These are phyloP conservation scores for Anguilla obscura DNA, from an alignment of 2,797 vertebrate species.

Conservation along the genomic window DNA sequence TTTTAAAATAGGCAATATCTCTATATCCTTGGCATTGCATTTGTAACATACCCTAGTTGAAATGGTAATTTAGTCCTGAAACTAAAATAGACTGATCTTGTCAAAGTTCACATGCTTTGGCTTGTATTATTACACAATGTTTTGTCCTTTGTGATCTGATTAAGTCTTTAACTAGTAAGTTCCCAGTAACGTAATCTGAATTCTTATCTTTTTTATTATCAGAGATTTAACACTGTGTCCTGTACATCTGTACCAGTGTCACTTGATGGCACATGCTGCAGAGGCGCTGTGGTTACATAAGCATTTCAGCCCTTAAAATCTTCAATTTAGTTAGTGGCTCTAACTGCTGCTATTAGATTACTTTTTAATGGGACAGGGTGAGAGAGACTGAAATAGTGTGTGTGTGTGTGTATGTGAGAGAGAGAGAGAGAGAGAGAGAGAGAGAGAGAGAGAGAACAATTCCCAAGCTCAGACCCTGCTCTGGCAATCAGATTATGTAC, in stretches of 20 bases:
- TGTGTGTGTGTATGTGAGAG: too few species aligned
- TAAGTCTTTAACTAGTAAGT: background rate
- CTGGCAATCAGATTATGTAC: slow-evolving; percentile 26
- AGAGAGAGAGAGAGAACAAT: background rate
- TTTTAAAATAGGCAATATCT: background rate
- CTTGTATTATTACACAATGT: background rate
- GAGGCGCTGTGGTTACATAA: background rate
- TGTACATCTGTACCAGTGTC: background rate
- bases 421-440: background rate
- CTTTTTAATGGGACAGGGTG: background rate
- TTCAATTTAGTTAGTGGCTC: background rate
- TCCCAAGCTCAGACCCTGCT: slow-evolving; percentile 15
- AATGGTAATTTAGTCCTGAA: background rate
- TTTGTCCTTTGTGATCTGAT: background rate
- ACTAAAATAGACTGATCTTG: background rate
- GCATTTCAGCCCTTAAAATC: slow-evolving; percentile 4
- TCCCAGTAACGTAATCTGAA: background rate
- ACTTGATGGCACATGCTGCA: background rate
- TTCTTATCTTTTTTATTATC: too few species aligned
- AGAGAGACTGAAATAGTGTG: slow-evolving; percentile 15
- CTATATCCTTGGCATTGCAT: background rate
- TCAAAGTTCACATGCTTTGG: background rate
- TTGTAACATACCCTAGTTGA: background rate
- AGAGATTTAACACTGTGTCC: background rate
- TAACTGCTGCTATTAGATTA: background rate